A percentile compares a stretch with the other conserved stretches of the same genome.
Conservation (phyloP, 1,140 invertebrate species). For the Heliconius hermathena region DNA sequence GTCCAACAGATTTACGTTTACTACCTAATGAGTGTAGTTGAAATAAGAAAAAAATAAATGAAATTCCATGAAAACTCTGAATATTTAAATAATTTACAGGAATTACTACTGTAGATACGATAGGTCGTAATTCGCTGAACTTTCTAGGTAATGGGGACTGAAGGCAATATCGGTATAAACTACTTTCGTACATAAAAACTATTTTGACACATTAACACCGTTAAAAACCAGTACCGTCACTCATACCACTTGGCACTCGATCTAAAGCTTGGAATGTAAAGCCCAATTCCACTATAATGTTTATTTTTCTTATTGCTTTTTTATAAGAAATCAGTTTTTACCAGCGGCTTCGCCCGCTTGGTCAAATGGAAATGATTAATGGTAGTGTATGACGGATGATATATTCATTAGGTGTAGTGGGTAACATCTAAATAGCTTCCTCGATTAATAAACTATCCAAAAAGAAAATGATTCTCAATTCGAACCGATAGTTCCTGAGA, state of each 20-base stretch:
- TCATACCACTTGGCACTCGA: not conserved
- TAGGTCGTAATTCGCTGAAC: not conserved
- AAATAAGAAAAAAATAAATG: not conserved
- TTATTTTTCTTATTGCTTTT: slow-evolving; percentile 12
- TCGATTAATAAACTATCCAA: not conserved
- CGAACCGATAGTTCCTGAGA: too few relatives aligned
- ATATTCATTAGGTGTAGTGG: too few relatives aligned
- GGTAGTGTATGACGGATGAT: not conserved
- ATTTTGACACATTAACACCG: slow-evolving; percentile 24
- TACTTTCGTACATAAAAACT: slow-evolving; percentile 17
- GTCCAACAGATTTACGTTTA: too few relatives aligned
- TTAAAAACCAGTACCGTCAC: slow-evolving; percentile 20
- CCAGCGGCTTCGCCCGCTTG: too few relatives aligned
- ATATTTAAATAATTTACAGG: not conserved
- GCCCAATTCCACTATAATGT: not conserved
- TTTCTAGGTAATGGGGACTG: not conserved
- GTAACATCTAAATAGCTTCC: too few relatives aligned
- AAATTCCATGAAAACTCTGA: not conserved
- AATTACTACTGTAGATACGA: not conserved
- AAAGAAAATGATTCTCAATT: not conserved
- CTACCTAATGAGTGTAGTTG: too few relatives aligned
- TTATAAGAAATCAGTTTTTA: too few relatives aligned
- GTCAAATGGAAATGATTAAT: too few relatives aligned
- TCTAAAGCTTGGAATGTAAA: not conserved
- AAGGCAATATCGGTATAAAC: slow-evolving; percentile 1